A percentile compares a stretch with the other conserved stretches of the same genome.
phyloP scores from a whole-genome alignment of 2,113 vertebrate species.

The Neolamprologus longior region DNA sequence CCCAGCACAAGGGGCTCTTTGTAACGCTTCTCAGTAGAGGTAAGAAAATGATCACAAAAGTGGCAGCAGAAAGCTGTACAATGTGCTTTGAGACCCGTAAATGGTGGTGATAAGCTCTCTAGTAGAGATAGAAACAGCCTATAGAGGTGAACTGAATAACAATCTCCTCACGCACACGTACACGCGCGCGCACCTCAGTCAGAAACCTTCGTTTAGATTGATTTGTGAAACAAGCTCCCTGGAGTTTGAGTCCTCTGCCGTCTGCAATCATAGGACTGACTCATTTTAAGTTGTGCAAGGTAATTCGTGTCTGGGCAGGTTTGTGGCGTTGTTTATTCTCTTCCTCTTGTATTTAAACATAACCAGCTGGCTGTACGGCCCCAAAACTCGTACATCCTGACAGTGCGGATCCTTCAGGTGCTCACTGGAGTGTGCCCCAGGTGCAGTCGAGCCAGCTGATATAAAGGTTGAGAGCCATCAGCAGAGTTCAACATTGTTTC shows the following conservation, averaged over 20 bases:
- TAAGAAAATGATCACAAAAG: not conserved
- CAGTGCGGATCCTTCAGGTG: conserved; percentile 53
- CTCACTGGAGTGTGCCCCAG: conserved; percentile 27
- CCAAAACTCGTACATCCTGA: not conserved
- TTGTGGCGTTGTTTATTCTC: not conserved
- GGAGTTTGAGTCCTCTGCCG: not conserved
- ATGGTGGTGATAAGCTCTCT: not conserved
- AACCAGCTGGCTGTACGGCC: conserved; percentile 32
- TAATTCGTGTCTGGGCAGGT: conserved; percentile 52
- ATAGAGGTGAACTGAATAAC: not conserved
- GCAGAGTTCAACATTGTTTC: conserved; percentile 21
- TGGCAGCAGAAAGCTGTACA: not conserved
- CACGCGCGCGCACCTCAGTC: not conserved
- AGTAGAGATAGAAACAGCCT: not conserved
- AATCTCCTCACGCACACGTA: not conserved
- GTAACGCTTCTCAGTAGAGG: not conserved
- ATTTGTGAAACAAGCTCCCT: conserved; percentile 32
- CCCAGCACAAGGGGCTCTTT: not conserved
- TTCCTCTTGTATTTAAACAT: conserved; percentile 10
- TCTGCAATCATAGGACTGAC: conserved; percentile 17
- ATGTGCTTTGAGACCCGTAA: not conserved
- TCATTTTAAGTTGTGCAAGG: conserved; percentile 39
- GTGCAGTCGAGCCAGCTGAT: conserved; percentile 24
- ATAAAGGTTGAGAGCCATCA: conserved; percentile 54
- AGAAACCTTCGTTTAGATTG: not conserved